Base-by-base conservation (phyloP, 2,113 vertebrate species). In the Columba livia region DNA sequence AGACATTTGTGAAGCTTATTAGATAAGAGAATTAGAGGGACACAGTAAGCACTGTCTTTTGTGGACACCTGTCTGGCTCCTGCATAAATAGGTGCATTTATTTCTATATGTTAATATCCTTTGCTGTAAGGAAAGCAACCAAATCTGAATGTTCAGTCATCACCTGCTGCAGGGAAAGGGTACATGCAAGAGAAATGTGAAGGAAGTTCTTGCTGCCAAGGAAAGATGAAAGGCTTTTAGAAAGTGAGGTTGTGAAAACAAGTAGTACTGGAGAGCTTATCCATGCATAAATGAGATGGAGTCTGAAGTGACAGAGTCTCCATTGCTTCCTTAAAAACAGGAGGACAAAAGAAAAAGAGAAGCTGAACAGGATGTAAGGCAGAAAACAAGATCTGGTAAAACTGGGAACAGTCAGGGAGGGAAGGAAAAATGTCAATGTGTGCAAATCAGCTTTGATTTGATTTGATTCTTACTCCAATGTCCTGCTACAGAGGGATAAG, bases 201-300 rank as follows among this genome's bases (percentile, higher is more conserved):
- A 92, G 73, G n/a, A n/a, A 73, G 25, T 58, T 90, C 29, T 69
- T 79, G 32, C 70, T 85, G 80, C 70, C 57, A 94, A 87, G 48
- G 70, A 79, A 94, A 91, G 86, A 89, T 87, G 73, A 96, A 95
- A 92, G 44, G 70, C 48, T 81, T 95, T 93, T 71, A 80, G 88
- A 94, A 88, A 81, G 42, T 85, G 80, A 78, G 44, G 32, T 34
- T 85, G 86, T 85, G 75, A 93, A 91, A 94, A 95, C 65, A 94
- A 90, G 61, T 90, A 95, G 64, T 69, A 69, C 70, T 73, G 78
- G 88, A 84, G 86, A 92, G 58, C 16, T 92, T 89, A 95, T 71
- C 85, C 82, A 74, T 86, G 83, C 88, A 93, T 87, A 94, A 96
- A 89, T 34, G 83, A 93, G 80, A 65, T 42, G 57, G 54, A 88